Percentiles rank a stretch among this genome's conserved stretches.
Conservation (phyloP, 2,797 vertebrate genomes). For the Hoplostethus atlanticus region DNA sequence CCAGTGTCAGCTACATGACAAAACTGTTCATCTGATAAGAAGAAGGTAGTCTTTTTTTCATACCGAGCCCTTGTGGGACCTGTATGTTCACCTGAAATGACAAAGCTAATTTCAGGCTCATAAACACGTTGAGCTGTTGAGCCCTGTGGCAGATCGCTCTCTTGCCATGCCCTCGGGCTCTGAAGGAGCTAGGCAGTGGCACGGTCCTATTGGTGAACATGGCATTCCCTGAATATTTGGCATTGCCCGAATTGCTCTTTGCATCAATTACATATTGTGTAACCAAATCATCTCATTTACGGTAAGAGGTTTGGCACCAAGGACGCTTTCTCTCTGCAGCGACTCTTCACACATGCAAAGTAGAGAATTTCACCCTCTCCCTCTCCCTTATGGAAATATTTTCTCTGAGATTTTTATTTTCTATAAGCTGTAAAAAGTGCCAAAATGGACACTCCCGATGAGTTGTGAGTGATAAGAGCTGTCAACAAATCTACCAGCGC, state of each 20-base stretch:
- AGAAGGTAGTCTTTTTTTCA: neutral
- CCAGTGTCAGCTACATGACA: neutral
- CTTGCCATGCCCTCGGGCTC: conserved; percentile 48
- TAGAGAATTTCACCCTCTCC: conserved; percentile 1
- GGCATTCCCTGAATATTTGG: conserved; percentile 76
- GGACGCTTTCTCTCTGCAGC: neutral
- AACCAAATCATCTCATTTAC: conserved; percentile 60
- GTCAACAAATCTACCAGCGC: conserved; percentile 40
- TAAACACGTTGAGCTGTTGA: conserved; percentile 61
- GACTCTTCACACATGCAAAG: conserved; percentile 6
- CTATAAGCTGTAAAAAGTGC: neutral
- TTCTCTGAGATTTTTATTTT: conserved; percentile 14
- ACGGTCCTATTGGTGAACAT: conserved; percentile 47
- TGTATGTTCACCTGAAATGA: conserved; percentile 60
- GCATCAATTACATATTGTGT: conserved; percentile 60
- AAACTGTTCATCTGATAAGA: conserved; percentile 13
- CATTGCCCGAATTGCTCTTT: conserved; percentile 47
- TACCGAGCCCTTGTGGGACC: neutral
- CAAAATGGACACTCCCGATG: neutral
- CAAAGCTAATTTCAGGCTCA: conserved; percentile 39
- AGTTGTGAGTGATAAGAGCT: conserved; percentile 44
- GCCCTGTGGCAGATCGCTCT: conserved; percentile 43
- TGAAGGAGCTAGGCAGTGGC: conserved; percentile 39
- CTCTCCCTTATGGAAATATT: conserved; percentile 27
- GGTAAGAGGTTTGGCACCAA: conserved; percentile 29